A percentile compares a stretch with the other conserved stretches of the same genome.
These are phyloP conservation scores for Drosophila insularis DNA, from an alignment of 1,140 invertebrate species.

Conservation along the genomic window DNA sequence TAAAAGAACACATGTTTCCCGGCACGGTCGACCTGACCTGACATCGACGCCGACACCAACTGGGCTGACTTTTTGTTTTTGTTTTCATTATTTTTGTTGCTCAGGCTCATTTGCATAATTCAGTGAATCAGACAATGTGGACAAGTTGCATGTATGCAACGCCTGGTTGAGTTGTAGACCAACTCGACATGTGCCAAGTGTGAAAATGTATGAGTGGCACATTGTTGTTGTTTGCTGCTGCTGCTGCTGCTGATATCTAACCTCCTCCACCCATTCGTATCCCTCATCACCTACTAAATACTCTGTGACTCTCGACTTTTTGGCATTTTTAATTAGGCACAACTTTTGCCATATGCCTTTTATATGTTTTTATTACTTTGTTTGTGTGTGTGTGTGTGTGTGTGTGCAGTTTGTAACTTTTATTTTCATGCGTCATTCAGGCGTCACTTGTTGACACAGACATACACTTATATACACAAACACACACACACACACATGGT, in stretches of 20 bases:
- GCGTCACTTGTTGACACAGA: slow-evolving; percentile 48
- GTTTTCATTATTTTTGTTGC: neutral
- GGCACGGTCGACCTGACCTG: no score
- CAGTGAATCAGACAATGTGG: slow-evolving; percentile 72
- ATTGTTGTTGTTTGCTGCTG: slow-evolving; percentile 23
- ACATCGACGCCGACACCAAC: neutral
- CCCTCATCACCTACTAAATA: slow-evolving; percentile 1
- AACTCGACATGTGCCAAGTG: slow-evolving; percentile 43
- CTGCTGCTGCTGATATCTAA: slow-evolving; percentile 28
- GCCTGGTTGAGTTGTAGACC: slow-evolving; percentile 53
- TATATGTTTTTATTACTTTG: slow-evolving; percentile 48
- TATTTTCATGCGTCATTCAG: slow-evolving; percentile 61
- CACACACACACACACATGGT: slow-evolving; percentile 20
- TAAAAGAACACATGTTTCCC: no score
- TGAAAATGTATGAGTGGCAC: slow-evolving; percentile 47
- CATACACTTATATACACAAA: slow-evolving; percentile 12
- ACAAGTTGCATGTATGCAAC: slow-evolving; percentile 73
- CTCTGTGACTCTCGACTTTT: slow-evolving; percentile 54
- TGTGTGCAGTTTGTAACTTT: slow-evolving; percentile 54
- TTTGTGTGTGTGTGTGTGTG: neutral
- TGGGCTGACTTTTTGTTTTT: neutral
- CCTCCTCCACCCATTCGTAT: slow-evolving; percentile 1
- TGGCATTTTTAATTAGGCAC: slow-evolving; percentile 78
- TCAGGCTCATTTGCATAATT: slow-evolving; percentile 70
- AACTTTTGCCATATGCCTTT: slow-evolving; percentile 43